Evolutionary conservation across 2,888 invertebrate genomes (phyloP), one percentile per base, ranked within the genome.

Genomic region (Cheilosia soror): DNA sequence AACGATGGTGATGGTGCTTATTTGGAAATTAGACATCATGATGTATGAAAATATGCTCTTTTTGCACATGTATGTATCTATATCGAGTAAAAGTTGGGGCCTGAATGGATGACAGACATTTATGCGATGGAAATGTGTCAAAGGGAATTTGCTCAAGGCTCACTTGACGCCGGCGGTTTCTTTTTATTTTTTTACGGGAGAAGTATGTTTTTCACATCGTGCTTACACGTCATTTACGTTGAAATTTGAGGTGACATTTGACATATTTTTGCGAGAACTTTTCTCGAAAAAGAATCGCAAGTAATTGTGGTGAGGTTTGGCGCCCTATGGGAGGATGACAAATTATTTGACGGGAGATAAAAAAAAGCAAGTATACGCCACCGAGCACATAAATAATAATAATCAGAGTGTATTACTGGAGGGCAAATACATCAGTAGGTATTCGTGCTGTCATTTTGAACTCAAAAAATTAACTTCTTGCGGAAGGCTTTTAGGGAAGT

Each of bases 121-220:
- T 79, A 65, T 71, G 47, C 76, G 80, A 84, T 84, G 80, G 71
- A 76, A 84, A 76, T 84, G 71, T 84, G 84, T 84, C 84, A 84
- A 80, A 80, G 55, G 33, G 65, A 84, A 76, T 76, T 80, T 80
- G 63, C 68, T 58, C 49, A 40, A 72, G 78, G 40, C 40, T 40
- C 78, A 49, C 69, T 63, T 78, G 58, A 71, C n/a, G 68, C 51
- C 15, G 20, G 13, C 5, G 0, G 9, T 29, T 58, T 25, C 4
- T 37, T 27, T 42, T 42, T 25, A 9, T 44, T 13, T 47, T 15
- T 15, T 11, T 47, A 37, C 29, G 37, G 4, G 5, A 62, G 27
- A 66, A 33, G 75, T 37, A 44, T 37, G 69, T 29, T 40, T 33
- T 37, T 49, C 49, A 47, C 11, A 37, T 29, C 15, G 40, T 77